These are phyloP conservation scores for Chloroclystis v-ata DNA, from an alignment of 2,888 invertebrate genomes.

Conservation along the genomic window DNA sequence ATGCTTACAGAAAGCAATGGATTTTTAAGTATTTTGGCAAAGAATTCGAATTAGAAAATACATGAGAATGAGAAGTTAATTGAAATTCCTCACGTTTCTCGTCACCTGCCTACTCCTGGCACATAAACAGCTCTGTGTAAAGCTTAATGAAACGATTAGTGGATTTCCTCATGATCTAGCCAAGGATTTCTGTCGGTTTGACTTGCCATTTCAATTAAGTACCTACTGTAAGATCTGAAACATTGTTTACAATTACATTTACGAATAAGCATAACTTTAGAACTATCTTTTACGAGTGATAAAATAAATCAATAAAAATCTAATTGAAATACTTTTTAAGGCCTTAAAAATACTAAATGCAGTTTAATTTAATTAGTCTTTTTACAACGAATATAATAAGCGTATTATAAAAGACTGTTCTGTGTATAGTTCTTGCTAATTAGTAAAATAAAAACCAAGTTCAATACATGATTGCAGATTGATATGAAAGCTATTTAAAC, in stretches of 20 bases:
- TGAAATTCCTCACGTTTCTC: slow-evolving; percentile 4
- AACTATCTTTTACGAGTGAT: too few species aligned
- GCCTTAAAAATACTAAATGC: too few species aligned
- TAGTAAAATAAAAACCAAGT: not conserved
- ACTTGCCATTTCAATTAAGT: slow-evolving; percentile 5
- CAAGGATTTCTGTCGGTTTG: slow-evolving; percentile 2
- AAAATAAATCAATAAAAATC: too few species aligned
- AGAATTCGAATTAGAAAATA: not conserved
- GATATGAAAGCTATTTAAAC: slow-evolving; percentile 7
- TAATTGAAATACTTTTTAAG: too few species aligned
- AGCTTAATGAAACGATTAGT: slow-evolving; percentile 10
- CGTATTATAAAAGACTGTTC: too few species aligned
- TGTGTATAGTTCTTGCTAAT: too few species aligned
- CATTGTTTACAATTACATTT: too few species aligned
- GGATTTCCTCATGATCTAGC: slow-evolving; percentile 12
- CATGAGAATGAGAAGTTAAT: not conserved
- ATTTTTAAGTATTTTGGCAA: not conserved
- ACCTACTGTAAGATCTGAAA: too few species aligned
- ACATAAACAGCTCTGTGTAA: slow-evolving; percentile 12
- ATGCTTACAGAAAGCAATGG: not conserved
- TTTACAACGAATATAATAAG: too few species aligned
- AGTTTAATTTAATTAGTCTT: too few species aligned
- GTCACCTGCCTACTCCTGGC: slow-evolving; percentile 16
- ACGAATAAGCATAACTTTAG: too few species aligned
- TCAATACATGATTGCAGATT: not conserved